phyloP scores from a whole-genome alignment of 2,797 vertebrate genomes.

The Hemitrygon akajei region DNA sequence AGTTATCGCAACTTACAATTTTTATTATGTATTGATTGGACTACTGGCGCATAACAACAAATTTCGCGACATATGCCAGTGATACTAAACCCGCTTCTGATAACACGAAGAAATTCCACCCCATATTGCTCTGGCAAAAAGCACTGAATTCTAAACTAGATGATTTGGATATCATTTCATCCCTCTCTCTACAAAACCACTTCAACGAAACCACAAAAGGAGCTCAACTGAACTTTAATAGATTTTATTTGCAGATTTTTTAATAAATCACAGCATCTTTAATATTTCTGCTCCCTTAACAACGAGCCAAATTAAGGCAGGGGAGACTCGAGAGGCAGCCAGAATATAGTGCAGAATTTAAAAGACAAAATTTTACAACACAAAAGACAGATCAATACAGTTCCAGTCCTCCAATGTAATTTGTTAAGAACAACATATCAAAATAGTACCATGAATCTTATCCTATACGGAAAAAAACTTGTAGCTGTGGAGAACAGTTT shows the following conservation, averaged over 20 bases:
- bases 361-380: neutral
- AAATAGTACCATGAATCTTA: neutral
- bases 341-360: neutral
- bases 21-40: too few relatives aligned
- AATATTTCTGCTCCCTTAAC: neutral
- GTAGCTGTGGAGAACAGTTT: neutral
- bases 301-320: neutral
- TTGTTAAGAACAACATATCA: neutral
- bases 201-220: too few relatives aligned
- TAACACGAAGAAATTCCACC: neutral
- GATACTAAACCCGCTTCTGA: too few relatives aligned
- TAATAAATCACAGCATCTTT: neutral
- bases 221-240: neutral
- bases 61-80: too few relatives aligned
- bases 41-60: too few relatives aligned
- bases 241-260: neutral
- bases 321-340: neutral
- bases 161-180: neutral
- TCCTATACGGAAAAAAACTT: neutral
- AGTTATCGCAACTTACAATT: too few relatives aligned
- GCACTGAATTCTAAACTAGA: neutral
- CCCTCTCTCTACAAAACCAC: neutral
- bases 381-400: neutral
- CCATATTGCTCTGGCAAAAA: neutral
- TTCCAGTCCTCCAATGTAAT: neutral